These are phyloP conservation scores for Huso huso DNA, from an alignment of 2,797 vertebrate genomes.

Conservation along the genomic window DNA sequence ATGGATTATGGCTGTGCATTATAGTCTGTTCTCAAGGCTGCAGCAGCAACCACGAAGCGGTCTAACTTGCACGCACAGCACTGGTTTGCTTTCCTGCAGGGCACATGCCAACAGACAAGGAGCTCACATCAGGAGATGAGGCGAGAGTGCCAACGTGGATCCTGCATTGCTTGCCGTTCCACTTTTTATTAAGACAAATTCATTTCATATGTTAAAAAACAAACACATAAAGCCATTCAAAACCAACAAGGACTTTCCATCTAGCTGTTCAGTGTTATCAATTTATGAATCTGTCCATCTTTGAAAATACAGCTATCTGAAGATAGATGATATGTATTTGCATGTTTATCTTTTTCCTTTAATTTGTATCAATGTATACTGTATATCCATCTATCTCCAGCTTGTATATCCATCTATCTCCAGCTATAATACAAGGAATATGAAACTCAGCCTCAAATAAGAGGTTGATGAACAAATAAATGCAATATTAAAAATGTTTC, in stretches of 20 bases:
- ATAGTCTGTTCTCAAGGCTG: slow-evolving; percentile 20
- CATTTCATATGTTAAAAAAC: background rate
- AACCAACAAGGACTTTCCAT: background rate
- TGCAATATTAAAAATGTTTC: too few relatives aligned
- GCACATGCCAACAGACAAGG: background rate
- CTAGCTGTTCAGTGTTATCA: background rate
- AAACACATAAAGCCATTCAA: background rate
- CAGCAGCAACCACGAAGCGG: slow-evolving; percentile 1
- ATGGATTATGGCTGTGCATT: slow-evolving; percentile 10
- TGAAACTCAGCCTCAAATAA: too few relatives aligned
- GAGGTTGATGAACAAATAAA: too few relatives aligned
- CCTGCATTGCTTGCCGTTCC: background rate
- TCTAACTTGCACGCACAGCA: background rate
- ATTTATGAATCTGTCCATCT: background rate
- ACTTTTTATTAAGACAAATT: background rate
- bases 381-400: too few relatives aligned
- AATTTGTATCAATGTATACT: too few relatives aligned
- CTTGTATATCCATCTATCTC: too few relatives aligned
- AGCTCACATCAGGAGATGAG: background rate
- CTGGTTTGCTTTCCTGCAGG: background rate
- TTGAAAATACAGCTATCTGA: background rate
- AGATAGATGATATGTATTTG: too few relatives aligned
- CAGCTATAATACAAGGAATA: too few relatives aligned
- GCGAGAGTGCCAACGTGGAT: background rate
- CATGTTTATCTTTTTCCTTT: too few relatives aligned